phyloP scores from a whole-genome alignment of 2,113 vertebrate genomes.

The Prunella fulvescens region DNA sequence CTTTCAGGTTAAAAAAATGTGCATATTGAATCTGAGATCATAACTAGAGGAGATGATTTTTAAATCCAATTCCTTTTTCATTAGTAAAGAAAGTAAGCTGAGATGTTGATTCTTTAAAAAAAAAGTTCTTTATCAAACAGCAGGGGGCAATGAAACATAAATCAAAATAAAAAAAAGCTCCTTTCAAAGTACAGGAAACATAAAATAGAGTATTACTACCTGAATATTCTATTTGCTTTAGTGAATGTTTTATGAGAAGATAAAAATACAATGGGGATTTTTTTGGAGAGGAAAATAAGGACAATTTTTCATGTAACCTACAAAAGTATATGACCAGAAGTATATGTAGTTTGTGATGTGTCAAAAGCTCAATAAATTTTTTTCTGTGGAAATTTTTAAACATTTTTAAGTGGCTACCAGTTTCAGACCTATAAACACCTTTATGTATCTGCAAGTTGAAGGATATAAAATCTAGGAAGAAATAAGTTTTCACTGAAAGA shows the following conservation, averaged over 20 bases:
- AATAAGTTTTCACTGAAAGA: neutral
- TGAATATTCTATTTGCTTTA: constrained; percentile 24
- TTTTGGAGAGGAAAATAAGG: neutral
- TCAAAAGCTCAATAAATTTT: neutral
- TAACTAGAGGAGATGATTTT: neutral
- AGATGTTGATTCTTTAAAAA: neutral
- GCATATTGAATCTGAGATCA: neutral
- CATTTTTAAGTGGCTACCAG: neutral
- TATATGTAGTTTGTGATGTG: neutral
- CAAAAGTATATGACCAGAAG: neutral
- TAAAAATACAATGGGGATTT: constrained; percentile 2
- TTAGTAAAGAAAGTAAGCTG: neutral
- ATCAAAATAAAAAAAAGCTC: constrained; percentile 24
- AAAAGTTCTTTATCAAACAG: constrained; percentile 26
- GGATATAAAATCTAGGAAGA: neutral
- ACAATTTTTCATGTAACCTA: constrained; percentile 3
- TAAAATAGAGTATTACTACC: constrained; percentile 7
- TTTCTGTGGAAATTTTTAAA: neutral
- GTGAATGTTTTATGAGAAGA: constrained; percentile 21
- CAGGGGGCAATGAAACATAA: constrained; percentile 68
- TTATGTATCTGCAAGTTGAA: neutral
- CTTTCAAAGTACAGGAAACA: neutral
- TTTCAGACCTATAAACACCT: neutral
- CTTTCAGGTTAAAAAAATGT: neutral
- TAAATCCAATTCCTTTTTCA: neutral